These are phyloP conservation scores for Ianthella basta DNA, from an alignment of 37 sponge, comb jelly and placozoan genomes.

Conservation along the genomic window DNA sequence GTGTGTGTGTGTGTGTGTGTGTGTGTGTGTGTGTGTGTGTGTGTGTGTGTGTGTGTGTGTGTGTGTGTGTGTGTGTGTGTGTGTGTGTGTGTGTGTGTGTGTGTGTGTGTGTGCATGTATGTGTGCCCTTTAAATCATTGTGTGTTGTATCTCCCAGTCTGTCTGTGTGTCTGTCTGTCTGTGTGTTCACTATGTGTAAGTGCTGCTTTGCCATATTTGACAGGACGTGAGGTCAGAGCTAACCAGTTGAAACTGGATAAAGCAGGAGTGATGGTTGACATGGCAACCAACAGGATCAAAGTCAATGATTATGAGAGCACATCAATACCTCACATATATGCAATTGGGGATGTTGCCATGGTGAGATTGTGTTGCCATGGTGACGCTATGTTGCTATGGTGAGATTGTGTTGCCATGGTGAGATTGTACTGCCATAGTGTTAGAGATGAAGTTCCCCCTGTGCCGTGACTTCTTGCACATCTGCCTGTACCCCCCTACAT, in stretches of 20 bases:
- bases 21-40: background rate
- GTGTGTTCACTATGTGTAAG: too few species aligned
- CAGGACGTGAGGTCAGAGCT: constrained; percentile 70
- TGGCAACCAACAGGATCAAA: constrained; percentile 30
- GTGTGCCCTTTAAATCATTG: too few species aligned
- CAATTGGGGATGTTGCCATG: constrained; percentile 78
- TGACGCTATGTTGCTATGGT: background rate
- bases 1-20: constrained; percentile 18
- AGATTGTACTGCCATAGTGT: background rate
- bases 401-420: background rate
- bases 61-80: too few species aligned
- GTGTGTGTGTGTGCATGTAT: too few species aligned
- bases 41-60: too few species aligned
- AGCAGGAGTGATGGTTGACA: constrained; percentile 63
- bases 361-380: constrained; percentile 29
- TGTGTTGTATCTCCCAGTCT: too few species aligned
- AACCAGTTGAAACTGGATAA: constrained; percentile 48
- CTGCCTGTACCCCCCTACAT: too few species aligned
- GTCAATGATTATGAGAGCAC: constrained; percentile 61
- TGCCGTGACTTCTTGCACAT: too few species aligned
- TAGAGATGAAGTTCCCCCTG: background rate
- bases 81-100: too few species aligned
- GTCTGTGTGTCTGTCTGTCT: too few species aligned
- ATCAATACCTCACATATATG: constrained; percentile 70
- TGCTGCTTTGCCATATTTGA: too few species aligned